phyloP scores from a whole-genome alignment of 2,888 invertebrate genomes.

The Rhabditoides inermis region DNA sequence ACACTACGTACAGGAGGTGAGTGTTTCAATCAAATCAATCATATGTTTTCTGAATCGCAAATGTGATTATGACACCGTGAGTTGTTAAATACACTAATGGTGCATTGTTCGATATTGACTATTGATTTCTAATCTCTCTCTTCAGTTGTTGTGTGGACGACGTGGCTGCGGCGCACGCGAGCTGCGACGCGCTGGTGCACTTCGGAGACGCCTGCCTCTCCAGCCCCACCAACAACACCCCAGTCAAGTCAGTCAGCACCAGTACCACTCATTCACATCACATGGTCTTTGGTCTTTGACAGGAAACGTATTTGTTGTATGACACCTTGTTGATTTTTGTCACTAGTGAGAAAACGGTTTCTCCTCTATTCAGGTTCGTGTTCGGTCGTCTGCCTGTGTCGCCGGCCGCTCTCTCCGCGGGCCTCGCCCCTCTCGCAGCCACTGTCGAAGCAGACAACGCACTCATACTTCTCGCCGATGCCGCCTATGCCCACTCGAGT shows the following conservation, averaged over 20 bases:
- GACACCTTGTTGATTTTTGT: background rate
- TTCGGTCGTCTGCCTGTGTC: constrained; percentile 10
- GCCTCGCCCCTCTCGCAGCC: background rate
- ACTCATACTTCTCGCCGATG: constrained; percentile 9
- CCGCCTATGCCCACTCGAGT: constrained; percentile 7
- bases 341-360: background rate
- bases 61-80: background rate
- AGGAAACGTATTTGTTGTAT: too few species aligned
- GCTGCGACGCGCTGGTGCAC: constrained; percentile 77
- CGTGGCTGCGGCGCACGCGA: constrained; percentile 78
- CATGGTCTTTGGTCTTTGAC: background rate
- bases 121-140: constrained; percentile 38
- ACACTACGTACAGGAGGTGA: constrained; percentile 47
- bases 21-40: background rate
- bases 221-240: constrained; percentile 64
- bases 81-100: too few species aligned
- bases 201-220: constrained; percentile 83
- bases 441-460: background rate
- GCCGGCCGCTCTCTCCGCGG: background rate
- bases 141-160: constrained; percentile 79
- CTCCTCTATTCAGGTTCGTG: constrained; percentile 9
- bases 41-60: background rate
- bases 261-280: background rate
- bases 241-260: constrained; percentile 58
- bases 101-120: background rate